Base-by-base conservation (phyloP, 2,888 invertebrate species). In the Anagyrus pseudococci region DNA sequence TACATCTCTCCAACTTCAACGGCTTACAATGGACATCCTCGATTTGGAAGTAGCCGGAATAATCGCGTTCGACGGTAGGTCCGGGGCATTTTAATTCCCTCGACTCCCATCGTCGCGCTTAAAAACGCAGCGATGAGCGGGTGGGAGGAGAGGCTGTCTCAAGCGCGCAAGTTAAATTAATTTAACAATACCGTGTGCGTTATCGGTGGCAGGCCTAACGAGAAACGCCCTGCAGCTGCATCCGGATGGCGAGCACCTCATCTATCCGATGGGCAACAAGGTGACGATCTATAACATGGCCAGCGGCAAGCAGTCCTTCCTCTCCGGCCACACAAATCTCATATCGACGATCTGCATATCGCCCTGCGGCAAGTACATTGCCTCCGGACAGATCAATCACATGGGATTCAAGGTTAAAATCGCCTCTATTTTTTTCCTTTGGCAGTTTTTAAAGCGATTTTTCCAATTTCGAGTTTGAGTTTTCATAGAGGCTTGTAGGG, bases 351-450 rank as follows among this genome's bases (percentile, higher is more conserved):
- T 94, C 22, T 89, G 90, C 50, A 79, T 94, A 13, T 96, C 96
- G 10, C 83, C 85, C 0, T 83, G 87, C 70, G 93, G 96, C 23
- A 88, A 88, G 22, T 92, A 87, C 73, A 83, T 97, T 41, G 96
- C 93, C 4, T 94, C 96, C 0, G 96, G 96, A 0, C 95, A 96
- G 82, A 87, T 91, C 41, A 96, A 93, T 75, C 92, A 94, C 75
- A 92, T 94, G 80, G 96, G 96, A 4, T 96, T 95, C 78, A 93
- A 92, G 79, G 89, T 89, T 62, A 19, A 37, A 37, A 19, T 40
- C 23, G 13, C 13, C 1, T 17, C 19, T 46, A 29, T 20, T 4
- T 52, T 22, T 17, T 43, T 52, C 13, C n/a, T 23, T 58, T n/a
- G 1, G 6, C 25, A 15, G 8, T 33, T 37, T 40, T 29, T 10